Base-by-base conservation (phyloP, 2,888 invertebrate genomes). In the Eupithecia vulgata region DNA sequence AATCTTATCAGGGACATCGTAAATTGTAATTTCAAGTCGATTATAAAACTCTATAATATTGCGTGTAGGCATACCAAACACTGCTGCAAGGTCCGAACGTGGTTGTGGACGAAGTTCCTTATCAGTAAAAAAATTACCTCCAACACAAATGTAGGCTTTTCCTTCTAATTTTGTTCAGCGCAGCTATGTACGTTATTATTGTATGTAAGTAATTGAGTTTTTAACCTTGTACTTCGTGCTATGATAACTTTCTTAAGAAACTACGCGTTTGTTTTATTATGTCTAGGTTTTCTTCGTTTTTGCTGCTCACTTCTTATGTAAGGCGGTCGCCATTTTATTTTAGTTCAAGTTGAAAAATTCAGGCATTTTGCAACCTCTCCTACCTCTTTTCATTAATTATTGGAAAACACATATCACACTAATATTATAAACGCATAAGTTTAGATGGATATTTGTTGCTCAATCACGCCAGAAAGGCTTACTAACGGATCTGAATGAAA, bases 81-180 rank as follows among this genome's bases (percentile, higher is more conserved):
- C 34, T 70, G 67, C 30, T 65, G n/a, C 48, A 70, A 52, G 48
- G 21, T 67, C 25, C 37, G 21, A 34, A 70, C 73, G 73, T 73
- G 70, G 7, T 62, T 34, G 17, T 57, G 7, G 67, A 52, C 52
- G 17, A 17, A 66, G 40, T 62, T 70, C 48, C 70, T 70, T 70
- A 69, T 70, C 69, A 52, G 61, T 37, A 52, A n/a, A 35, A 21
- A 65, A 68, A 59, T 68, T 45, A 42, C 57, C 48, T 40, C 12
- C 37, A 62, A 61, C 48, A 35, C 40, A 57, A 57, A 45, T 42
- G 59, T 35, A 62, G 52, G 48, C 52, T 37, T 68, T 68, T 34
- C 6, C 30, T 59, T 52, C 25, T 64, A 35, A 30, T 64, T 37
- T 35, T 64, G 21, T 64, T 17, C 34, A 61, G 30, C 6, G 1